Percentiles rank a stretch among this genome's conserved stretches.
Conservation (phyloP, 2,797 vertebrate species). For the Tolypeutes matacus region DNA sequence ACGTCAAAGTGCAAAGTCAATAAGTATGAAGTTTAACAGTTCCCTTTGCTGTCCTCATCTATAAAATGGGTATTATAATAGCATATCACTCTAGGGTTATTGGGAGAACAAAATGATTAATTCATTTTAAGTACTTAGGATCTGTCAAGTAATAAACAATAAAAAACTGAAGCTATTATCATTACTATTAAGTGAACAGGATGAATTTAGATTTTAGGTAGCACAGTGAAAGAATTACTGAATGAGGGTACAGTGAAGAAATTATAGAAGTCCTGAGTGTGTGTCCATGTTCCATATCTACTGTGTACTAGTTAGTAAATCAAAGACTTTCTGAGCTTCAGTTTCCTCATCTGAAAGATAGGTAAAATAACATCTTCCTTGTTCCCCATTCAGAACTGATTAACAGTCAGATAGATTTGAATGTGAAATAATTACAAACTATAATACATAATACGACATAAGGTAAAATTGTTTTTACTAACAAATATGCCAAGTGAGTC, state of each 20-base stretch:
- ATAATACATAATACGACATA: background rate
- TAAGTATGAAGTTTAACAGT: background rate
- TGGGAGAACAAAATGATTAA: background rate
- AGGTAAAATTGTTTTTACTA: background rate
- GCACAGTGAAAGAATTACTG: too few species aligned
- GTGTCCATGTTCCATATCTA: background rate
- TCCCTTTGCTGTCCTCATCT: background rate
- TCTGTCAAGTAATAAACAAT: background rate
- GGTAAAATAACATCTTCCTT: background rate
- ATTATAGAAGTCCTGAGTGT: background rate
- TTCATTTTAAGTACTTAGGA: background rate
- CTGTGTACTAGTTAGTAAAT: background rate
- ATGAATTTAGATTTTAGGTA: background rate
- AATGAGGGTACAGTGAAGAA: background rate
- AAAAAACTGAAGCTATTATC: background rate
- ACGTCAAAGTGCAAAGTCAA: background rate
- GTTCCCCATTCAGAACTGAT: background rate
- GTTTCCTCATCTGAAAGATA: background rate
- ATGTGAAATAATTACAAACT: background rate
- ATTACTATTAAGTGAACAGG: background rate
- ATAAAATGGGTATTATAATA: background rate
- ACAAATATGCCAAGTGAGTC: background rate
- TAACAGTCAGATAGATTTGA: background rate
- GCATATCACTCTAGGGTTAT: background rate
- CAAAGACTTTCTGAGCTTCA: background rate